A percentile compares a stretch with the other conserved stretches of the same genome.
These are phyloP conservation scores for Ginglymostoma cirratum DNA, from an alignment of 2,113 vertebrate species.

Conservation along the genomic window DNA sequence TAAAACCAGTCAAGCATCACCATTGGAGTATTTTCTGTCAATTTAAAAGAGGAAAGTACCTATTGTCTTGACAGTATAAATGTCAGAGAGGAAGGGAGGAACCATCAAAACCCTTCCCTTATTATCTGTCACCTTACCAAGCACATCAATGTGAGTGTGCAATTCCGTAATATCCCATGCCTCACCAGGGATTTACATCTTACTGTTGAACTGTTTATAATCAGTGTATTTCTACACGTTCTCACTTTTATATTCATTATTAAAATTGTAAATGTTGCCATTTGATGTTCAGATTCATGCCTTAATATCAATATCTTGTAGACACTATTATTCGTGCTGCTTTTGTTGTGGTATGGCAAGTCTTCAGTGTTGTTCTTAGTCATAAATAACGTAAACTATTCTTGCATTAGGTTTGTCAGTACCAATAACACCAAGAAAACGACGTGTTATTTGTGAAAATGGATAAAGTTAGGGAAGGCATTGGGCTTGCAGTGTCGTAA, in stretches of 20 bases:
- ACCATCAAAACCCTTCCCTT: not conserved
- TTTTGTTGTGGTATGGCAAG: not conserved
- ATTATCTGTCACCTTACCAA: not conserved
- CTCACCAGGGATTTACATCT: not conserved
- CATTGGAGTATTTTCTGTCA: not conserved
- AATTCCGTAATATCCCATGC: not conserved
- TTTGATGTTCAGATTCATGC: conserved; percentile 7
- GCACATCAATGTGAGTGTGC: not conserved
- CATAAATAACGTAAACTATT: not conserved
- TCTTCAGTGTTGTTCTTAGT: not conserved
- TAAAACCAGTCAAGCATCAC: not conserved
- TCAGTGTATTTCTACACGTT: not conserved
- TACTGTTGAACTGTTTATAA: not conserved
- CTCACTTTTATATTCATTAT: conserved; percentile 16
- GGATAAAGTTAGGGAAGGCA: not conserved
- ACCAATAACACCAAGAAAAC: not conserved
- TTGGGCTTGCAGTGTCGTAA: not conserved
- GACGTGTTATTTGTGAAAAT: not conserved
- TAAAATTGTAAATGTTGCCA: not conserved
- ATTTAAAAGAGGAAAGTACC: not conserved
- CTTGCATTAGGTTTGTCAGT: not conserved
- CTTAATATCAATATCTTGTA: not conserved
- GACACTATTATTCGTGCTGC: not conserved
- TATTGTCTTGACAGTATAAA: not conserved
- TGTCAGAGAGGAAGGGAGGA: not conserved